phyloP scores from a whole-genome alignment of 1,140 invertebrate genomes.

The Pseudomyrmex cubaensis region DNA sequence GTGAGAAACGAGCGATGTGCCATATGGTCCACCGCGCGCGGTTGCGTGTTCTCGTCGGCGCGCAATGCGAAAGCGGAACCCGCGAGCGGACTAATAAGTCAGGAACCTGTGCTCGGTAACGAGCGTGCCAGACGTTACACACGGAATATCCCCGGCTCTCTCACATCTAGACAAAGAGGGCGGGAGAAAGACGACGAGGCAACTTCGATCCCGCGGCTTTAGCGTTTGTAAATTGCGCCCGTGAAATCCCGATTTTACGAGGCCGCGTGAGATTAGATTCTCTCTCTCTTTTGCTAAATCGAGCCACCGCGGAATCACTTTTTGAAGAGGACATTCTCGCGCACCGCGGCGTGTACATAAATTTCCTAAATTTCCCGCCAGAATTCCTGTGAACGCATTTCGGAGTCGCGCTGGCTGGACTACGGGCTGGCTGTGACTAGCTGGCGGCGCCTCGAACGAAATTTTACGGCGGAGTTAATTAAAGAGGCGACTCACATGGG shows the following conservation, averaged over 20 bases:
- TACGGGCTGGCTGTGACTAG: too few species aligned
- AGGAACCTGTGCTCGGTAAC: slow-evolving; percentile 53
- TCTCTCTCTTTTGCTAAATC: slow-evolving; percentile 46
- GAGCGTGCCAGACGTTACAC: slow-evolving; percentile 51
- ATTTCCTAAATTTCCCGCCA: not conserved
- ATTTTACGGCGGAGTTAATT: slow-evolving; percentile 50
- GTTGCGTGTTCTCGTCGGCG: slow-evolving; percentile 44
- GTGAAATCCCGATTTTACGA: slow-evolving; percentile 51
- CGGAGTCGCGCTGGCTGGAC: not conserved
- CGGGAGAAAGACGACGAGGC: not conserved
- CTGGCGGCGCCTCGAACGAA: slow-evolving; percentile 1
- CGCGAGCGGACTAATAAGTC: slow-evolving; percentile 59
- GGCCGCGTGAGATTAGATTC: slow-evolving; percentile 47
- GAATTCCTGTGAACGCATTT: slow-evolving; percentile 19
- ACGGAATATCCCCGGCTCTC: slow-evolving; percentile 4
- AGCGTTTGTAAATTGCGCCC: slow-evolving; percentile 39
- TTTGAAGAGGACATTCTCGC: slow-evolving; percentile 51
- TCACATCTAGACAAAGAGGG: not conserved
- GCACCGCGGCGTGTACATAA: slow-evolving; percentile 38
- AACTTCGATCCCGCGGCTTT: slow-evolving; percentile 31
- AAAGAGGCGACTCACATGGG: slow-evolving; percentile 23
- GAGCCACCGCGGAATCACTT: slow-evolving; percentile 48
- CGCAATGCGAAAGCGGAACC: slow-evolving; percentile 53
- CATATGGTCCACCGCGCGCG: slow-evolving; percentile 55
- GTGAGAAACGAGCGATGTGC: slow-evolving; percentile 59